A percentile compares a stretch with the other conserved stretches of the same genome.
phyloP scores from a whole-genome alignment of 2,888 invertebrate species.

The Stenodema calcarata region DNA sequence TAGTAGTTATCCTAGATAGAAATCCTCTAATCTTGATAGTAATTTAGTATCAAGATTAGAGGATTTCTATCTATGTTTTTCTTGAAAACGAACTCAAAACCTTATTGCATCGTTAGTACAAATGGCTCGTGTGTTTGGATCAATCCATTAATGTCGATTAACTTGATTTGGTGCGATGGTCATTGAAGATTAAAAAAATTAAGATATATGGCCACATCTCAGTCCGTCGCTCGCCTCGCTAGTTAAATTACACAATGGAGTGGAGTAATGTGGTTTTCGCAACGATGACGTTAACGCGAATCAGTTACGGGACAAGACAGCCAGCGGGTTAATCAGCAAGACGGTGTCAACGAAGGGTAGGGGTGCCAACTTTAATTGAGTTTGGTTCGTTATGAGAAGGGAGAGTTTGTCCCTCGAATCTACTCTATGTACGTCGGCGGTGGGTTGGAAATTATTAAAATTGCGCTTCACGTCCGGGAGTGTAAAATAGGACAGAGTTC shows the following conservation, averaged over 20 bases:
- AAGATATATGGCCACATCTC: no score
- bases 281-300: not conserved
- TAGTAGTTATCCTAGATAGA: no score
- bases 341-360: not conserved
- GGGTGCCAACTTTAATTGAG: constrained; percentile 10
- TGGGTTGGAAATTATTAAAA: not conserved
- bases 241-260: not conserved
- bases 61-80: no score
- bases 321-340: constrained; percentile 4
- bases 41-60: no score
- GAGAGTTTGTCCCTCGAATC: not conserved
- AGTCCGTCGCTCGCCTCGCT: not conserved
- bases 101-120: no score
- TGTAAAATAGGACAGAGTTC: no score
- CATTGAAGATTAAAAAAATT: no score
- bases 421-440: not conserved
- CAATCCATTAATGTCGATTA: no score
- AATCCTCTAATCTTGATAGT: no score
- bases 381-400: constrained; percentile 22
- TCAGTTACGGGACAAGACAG: not conserved
- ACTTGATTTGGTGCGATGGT: no score
- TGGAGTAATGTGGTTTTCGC: not conserved
- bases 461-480: not conserved
- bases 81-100: no score
- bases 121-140: no score